Evolutionary conservation across 2,113 vertebrate genomes (phyloP).

Genomic region (Acrocephalus kingi): DNA sequence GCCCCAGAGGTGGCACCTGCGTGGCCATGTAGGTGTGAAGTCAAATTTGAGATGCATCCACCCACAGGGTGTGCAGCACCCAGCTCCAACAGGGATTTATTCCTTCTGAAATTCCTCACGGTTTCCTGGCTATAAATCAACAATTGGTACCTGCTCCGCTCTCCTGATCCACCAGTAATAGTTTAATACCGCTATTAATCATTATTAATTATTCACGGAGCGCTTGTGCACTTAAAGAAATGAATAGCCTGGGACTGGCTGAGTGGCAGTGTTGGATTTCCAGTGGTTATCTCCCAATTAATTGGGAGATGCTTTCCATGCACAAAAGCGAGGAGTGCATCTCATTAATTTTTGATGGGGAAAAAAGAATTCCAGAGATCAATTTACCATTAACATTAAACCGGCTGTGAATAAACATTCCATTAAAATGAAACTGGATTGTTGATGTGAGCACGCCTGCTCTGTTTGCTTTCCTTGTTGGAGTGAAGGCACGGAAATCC

Average conservation of each 20-base stretch:
- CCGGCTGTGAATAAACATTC: constrained; percentile 32
- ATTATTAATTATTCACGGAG: constrained; percentile 8
- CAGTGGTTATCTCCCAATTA: background rate
- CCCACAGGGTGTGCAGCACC: accelerated
- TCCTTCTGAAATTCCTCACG: background rate
- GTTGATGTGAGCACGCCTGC: background rate
- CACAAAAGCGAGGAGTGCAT: background rate
- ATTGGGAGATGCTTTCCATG: background rate
- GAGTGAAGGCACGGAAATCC: background rate
- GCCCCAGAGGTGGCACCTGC: accelerated
- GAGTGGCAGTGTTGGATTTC: constrained; percentile 31
- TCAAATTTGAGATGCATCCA: accelerated
- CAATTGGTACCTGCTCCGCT: background rate
- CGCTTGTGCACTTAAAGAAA: constrained; percentile 6
- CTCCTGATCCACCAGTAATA: background rate
- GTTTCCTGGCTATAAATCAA: background rate
- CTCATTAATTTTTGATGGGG: constrained; percentile 19
- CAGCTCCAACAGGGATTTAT: accelerated
- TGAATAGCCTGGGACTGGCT: background rate
- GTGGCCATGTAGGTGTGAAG: accelerated
- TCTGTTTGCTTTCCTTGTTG: background rate
- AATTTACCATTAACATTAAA: constrained; percentile 43
- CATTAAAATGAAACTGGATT: constrained; percentile 15
- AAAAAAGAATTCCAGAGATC: constrained; percentile 2
- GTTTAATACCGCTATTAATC: background rate